A percentile compares a stretch with the other conserved stretches of the same genome.
phyloP scores from a whole-genome alignment of 2,113 vertebrate species.

The Pyrgilauda ruficollis region DNA sequence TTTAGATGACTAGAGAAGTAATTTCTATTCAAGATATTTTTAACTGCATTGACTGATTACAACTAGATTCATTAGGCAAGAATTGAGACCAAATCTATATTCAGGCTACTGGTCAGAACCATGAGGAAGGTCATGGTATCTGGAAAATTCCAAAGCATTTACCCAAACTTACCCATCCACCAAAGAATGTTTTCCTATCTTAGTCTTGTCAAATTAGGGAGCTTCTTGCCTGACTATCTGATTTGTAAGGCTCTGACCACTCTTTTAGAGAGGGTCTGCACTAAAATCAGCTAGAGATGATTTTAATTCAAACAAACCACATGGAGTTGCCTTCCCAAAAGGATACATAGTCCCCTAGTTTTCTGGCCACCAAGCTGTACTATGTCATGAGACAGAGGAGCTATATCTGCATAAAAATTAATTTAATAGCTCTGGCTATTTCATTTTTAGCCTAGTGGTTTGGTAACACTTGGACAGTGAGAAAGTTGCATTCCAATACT shows the following conservation, averaged over 20 bases:
- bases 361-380: background rate
- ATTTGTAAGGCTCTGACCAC: background rate
- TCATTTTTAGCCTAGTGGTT: background rate
- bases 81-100: background rate
- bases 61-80: background rate
- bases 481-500: background rate
- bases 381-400: background rate
- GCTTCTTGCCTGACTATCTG: background rate
- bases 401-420: background rate
- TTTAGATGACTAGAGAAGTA: background rate
- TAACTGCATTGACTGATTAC: background rate
- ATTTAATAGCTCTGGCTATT: background rate
- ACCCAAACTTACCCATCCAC: background rate
- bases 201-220: background rate
- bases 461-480: background rate
- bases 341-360: background rate
- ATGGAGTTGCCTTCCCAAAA: background rate
- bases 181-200: accelerated
- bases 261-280: background rate
- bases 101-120: background rate
- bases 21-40: background rate
- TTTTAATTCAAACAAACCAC: background rate
- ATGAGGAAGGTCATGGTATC: background rate
- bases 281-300: background rate
- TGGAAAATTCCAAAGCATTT: background rate